Evolutionary conservation across 2,113 vertebrate species (phyloP), one percentile per base, ranked within the genome.

Genomic region (Phodopus roborovskii): DNA sequence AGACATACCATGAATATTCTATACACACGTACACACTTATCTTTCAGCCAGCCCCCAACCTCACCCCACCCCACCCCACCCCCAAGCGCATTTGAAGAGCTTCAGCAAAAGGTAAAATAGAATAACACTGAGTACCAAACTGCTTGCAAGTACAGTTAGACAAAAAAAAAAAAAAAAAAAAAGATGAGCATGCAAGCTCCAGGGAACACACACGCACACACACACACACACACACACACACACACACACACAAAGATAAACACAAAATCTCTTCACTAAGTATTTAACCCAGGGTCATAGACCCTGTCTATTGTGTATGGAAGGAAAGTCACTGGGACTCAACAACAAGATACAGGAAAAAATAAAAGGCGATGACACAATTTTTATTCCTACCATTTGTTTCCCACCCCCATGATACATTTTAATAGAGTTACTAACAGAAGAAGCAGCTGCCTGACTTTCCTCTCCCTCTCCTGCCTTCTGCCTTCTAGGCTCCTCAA

Each of bases 371-470:
- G 50, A 71, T 42, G 0, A 87, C 13, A 28, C 22, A n/a, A n/a
- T 56, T 77, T 53, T 83, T 77, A 77, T 91, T 92, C 24, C 78
- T 91, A 36, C 60, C 42, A 36, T 58, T 71, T 81, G 39, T 94
- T 91, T 74, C 58, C 48, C 17, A 48, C 24, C 45, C 53, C 60
- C 58, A 62, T 53, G 71, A 79, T 36, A 60, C 20, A 22, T 95
- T 93, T 93, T 81, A 91, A 83, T 4, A 92, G 53, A 94, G 66
- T 56, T 79, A 48, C 62, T 94, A 92, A 88, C 48, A 92, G 71
- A 26, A 64, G 1, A 7, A 42, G 8, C 89, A 95, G 75, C 90
- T 3, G 82, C 26, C 66, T 66, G 24, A 71, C 15, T 92, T 92
- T 75, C 20, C 28, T 84, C 89, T 70, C 22, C 28, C 24, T 56